Conservation (phyloP, 2,888 invertebrate genomes). For the Tineola bisselliella region DNA sequence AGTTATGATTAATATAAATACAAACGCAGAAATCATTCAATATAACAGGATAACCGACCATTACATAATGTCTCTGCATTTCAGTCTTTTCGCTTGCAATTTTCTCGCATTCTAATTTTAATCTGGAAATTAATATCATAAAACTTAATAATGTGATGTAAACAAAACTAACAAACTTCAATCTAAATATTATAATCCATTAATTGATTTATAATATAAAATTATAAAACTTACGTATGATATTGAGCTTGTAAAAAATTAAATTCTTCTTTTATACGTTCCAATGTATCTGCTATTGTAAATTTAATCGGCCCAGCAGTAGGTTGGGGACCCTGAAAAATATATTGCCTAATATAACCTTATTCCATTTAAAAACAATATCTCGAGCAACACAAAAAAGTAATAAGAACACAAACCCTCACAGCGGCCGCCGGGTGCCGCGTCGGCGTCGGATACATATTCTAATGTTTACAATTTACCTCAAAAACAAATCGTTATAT, state of each 20-base stretch:
- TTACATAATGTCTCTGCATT: constrained; percentile 98
- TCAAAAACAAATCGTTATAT: constrained; percentile 28
- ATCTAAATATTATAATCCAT: background rate
- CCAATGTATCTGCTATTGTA: constrained; percentile 91
- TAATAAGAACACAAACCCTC: constrained; percentile 63
- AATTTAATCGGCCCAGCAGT: constrained; percentile 92
- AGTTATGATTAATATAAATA: no score
- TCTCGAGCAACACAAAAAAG: constrained; percentile 20
- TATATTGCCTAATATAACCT: background rate
- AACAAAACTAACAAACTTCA: background rate
- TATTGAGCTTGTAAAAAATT: constrained; percentile 95
- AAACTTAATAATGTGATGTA: background rate
- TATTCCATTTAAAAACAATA: background rate
- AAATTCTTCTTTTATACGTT: constrained; percentile 95
- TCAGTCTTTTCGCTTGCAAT: constrained; percentile 97
- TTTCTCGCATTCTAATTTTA: constrained; percentile 98
- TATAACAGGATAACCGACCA: constrained; percentile 70
- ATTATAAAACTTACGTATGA: constrained; percentile 79
- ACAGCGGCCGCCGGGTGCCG: constrained; percentile 81
- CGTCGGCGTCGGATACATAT: constrained; percentile 80
- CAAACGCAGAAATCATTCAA: no score
- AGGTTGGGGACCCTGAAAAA: constrained; percentile 80
- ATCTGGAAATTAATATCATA: constrained; percentile 69
- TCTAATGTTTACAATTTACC: constrained; percentile 20
- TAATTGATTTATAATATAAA: constrained; percentile 30